Evolutionary conservation across 2,888 invertebrate species (phyloP).

Genomic region (Rhopalosiphum nymphaeae): DNA sequence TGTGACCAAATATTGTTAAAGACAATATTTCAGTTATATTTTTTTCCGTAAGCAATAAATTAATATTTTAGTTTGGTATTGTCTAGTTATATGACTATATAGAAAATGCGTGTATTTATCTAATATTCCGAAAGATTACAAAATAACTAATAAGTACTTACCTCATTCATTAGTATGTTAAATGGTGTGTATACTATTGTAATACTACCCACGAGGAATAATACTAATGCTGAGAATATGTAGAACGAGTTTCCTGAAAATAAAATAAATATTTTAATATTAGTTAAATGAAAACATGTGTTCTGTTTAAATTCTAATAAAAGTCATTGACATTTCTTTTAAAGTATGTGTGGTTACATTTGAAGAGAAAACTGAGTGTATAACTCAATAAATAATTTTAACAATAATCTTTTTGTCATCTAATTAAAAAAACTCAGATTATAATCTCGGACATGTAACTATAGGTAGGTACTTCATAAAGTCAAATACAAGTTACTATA

Average conservation of each 20-base stretch:
- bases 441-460: background rate
- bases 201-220: constrained; percentile 71
- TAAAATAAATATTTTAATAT: constrained; percentile 35
- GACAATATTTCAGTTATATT: background rate
- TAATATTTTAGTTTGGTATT: background rate
- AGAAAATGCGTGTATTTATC: background rate
- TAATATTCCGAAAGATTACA: constrained; percentile 14
- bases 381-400: background rate
- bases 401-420: background rate
- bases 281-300: background rate
- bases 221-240: constrained; percentile 64
- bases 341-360: background rate
- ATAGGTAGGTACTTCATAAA: background rate
- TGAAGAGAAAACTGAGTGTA: background rate
- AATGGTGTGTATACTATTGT: constrained; percentile 75
- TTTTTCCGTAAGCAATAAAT: background rate
- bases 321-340: background rate
- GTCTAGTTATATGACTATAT: background rate
- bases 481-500: background rate
- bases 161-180: constrained; percentile 74
- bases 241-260: constrained; percentile 66
- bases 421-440: background rate
- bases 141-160: constrained; percentile 64
- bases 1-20: background rate
- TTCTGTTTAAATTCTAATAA: background rate